Base-by-base conservation (phyloP, 2,797 vertebrate genomes). In the Anabas testudineus region DNA sequence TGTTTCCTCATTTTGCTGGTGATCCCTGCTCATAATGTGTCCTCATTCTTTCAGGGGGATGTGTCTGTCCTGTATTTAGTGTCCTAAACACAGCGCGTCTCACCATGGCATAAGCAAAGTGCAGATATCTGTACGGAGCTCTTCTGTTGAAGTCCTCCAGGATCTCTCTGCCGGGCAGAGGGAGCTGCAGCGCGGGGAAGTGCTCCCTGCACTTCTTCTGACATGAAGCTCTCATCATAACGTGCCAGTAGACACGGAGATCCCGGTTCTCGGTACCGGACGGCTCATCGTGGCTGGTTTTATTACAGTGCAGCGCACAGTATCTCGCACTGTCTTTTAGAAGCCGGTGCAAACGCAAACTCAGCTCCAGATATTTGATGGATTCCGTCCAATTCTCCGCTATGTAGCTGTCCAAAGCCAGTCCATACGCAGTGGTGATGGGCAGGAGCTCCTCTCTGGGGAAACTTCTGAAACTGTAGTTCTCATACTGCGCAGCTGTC, bases 41-140 rank as follows among this genome's bases (percentile, higher is more conserved):
- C 30, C 7, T 30, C 30, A 7, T 4, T 30, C 30, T 4, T 4
- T 30, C 30, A 30, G 34, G 10, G 4, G 30, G 30, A 7, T 30
- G 7, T 30, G 18, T 10, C 14, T 54, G 54, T 39, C 2, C 1
- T 39, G 13, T 34, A 5, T 28, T 45, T 24, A 2, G 7, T 45
- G 4, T 32, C 13, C 24, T 24, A 48, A 0, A 34, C 18, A 34
- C 9, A 3, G 15, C 30, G 2, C 14, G 14, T 15, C 92, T 87
- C 85, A 97, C 96, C 95, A 94, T 94, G 83, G 94, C 94, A 52
- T 95, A 91, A 16, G 95, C 95, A 54, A 94, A 94, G 89, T 97
- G 94, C 81, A 97, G 92, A 66, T 96, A 96, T 70, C 89, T 93
- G 91, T 97, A 97, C 4, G 96, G 96, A 52, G 80, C 71, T 57